Evolutionary conservation across 2,113 vertebrate species (phyloP), one percentile per base, ranked within the genome.

Genomic region (Tetrao urogallus): DNA sequence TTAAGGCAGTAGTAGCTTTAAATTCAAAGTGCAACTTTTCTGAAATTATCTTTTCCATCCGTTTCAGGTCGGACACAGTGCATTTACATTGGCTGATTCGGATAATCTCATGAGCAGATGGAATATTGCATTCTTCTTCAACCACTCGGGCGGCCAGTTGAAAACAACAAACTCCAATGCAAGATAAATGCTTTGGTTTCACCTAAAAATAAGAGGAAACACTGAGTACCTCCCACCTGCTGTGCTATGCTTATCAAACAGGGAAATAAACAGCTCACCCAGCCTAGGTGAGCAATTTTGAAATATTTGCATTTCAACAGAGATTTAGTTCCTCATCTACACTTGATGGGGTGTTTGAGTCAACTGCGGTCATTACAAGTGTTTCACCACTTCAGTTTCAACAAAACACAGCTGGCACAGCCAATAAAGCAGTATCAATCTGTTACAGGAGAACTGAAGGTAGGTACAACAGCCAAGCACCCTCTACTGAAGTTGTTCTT

Each of bases 21-120:
- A 99, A 98, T 96, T 99, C 98, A 98, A 99, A 99, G 98, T 98
- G 95, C 95, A 99, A 98, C 97, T 99, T 99, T 89, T 99, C 98
- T 0, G 98, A 98, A 92, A 99, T 98, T 17, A 99, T 99, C 96
- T 99, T 99, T 97, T 99, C 99, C 99, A 99, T 99, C 77, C 99
- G 98, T 88, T 97, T 95, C 81, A 99, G 98, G 97, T 99, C 99
- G 1, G 99, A 99, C 78, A 98, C 98, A 21, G 99, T 99, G 97
- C 99, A 99, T 97, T 99, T 98, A 97, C 99, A 99, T 84, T 99
- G 99, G 91, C 99, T 98, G 87, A 99, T 99, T 43, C 99, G 98
- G 95, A 99, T 99, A 84, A 99, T 97, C 92, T 99, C 99, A 8
- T 98, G 98, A n/a, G 97, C 96, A 81, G 98, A 97, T 0, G 98